Conservation (phyloP, 2,113 vertebrate genomes). For the Otocyon megalotis region DNA sequence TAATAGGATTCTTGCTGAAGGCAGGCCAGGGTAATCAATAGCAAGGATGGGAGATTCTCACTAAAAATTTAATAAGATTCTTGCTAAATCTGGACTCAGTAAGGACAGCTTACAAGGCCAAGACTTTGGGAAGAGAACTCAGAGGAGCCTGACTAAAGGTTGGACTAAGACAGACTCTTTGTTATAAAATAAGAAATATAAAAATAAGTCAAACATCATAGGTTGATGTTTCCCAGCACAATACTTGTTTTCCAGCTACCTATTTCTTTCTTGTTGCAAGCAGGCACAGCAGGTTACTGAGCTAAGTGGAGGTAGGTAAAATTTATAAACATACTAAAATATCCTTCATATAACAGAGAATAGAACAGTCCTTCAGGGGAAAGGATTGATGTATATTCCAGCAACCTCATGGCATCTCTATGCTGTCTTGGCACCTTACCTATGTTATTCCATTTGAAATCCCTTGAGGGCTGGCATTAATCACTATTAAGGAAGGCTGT, state of each 20-base stretch:
- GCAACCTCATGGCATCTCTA: not conserved
- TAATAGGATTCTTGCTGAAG: not conserved
- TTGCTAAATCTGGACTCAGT: not conserved
- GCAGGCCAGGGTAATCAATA: not conserved
- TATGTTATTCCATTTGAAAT: not conserved
- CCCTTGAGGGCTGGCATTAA: not conserved
- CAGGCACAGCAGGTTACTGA: not conserved
- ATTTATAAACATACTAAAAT: not conserved
- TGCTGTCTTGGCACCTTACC: not conserved
- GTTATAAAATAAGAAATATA: not conserved
- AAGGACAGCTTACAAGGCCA: not conserved
- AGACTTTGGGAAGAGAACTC: not conserved
- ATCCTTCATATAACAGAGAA: not conserved
- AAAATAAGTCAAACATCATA: not conserved
- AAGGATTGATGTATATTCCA: not conserved
- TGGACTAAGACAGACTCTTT: not conserved
- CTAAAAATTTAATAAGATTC: not conserved
- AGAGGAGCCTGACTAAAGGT: not conserved
- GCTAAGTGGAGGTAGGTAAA: not conserved
- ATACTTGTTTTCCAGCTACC: not conserved
- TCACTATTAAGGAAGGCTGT: not conserved
- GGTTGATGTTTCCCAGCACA: not conserved
- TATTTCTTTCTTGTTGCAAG: not conserved
- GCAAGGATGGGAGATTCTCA: not conserved
- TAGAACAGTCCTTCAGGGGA: not conserved